Evolutionary conservation across 2,888 invertebrate genomes (phyloP).

Genomic region (Dimorphilus gyrociliatus): DNA sequence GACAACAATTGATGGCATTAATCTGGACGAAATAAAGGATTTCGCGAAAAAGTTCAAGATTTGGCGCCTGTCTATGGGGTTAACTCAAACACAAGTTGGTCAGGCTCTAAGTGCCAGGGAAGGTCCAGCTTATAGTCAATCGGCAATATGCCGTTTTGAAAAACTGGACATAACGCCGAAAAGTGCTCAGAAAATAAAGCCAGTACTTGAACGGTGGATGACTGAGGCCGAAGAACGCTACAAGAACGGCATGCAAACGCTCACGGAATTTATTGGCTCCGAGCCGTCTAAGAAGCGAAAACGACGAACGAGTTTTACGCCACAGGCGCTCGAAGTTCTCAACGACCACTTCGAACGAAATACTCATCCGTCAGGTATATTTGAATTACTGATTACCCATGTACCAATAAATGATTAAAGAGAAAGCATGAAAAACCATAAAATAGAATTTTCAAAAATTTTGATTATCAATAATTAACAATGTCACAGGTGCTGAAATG

Average conservation of each 20-base stretch:
- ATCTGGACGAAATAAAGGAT: constrained; percentile 92
- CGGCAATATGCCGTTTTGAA: constrained; percentile 97
- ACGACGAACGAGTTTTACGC: constrained; percentile 87
- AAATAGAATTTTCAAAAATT: too few relatives aligned
- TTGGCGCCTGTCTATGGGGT: constrained; percentile 71
- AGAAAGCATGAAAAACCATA: too few relatives aligned
- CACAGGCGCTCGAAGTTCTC: constrained; percentile 78
- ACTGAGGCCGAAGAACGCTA: constrained; percentile 93
- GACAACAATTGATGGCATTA: constrained; percentile 87
- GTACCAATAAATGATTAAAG: too few relatives aligned
- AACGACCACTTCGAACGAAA: constrained; percentile 91
- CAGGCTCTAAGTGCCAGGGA: constrained; percentile 88
- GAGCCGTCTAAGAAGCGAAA: constrained; percentile 93
- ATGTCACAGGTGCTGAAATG: constrained; percentile 76
- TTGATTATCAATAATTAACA: too few relatives aligned
- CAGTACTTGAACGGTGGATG: constrained; percentile 96
- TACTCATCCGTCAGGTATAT: constrained; percentile 91
- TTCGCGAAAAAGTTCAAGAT: constrained; percentile 94
- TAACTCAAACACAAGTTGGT: constrained; percentile 73
- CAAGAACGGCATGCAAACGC: constrained; percentile 55
- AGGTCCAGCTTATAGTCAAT: constrained; percentile 95
- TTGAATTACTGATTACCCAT: too few relatives aligned
- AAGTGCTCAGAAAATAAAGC: constrained; percentile 97
- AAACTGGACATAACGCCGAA: constrained; percentile 97
- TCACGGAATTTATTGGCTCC: constrained; percentile 77